phyloP scores from a whole-genome alignment of 2,888 invertebrate species.

The Zhuqinia jingwanae region DNA sequence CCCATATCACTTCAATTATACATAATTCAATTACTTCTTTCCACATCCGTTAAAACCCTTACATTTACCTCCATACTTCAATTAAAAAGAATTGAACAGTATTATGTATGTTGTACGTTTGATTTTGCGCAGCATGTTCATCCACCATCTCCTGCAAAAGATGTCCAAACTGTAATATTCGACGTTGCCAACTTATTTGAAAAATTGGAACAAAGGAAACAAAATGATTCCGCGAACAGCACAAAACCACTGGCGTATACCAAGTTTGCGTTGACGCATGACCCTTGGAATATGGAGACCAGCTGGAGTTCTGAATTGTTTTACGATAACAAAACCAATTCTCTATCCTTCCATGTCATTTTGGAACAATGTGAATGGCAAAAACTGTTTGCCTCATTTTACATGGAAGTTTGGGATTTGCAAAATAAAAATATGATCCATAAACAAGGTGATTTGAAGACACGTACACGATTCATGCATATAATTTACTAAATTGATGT shows the following conservation, averaged over 20 bases:
- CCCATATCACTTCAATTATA: no score
- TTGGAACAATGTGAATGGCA: constrained; percentile 50
- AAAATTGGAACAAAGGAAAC: constrained; percentile 5
- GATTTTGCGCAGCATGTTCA: background rate
- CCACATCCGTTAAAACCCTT: no score
- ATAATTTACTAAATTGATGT: no score
- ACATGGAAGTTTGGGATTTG: constrained; percentile 59
- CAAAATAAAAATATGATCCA: constrained; percentile 27
- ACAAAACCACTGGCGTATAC: constrained; percentile 54
- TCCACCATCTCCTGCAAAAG: constrained; percentile 38
- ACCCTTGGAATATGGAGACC: constrained; percentile 34
- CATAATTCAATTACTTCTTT: no score
- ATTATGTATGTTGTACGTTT: no score
- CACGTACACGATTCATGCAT: background rate
- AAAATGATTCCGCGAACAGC: no score
- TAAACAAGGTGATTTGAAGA: constrained; percentile 36
- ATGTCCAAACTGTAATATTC: constrained; percentile 57
- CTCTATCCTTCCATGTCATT: constrained; percentile 40
- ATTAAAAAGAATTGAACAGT: no score
- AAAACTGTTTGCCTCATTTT: constrained; percentile 46
- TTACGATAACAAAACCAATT: background rate
- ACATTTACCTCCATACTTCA: no score
- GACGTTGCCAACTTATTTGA: constrained; percentile 58
- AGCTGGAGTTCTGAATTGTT: constrained; percentile 50
- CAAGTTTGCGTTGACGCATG: constrained; percentile 48